A percentile compares a stretch with the other conserved stretches of the same genome.
These are phyloP conservation scores for Calameuta pallipes DNA, from an alignment of 2,888 invertebrate species.

Conservation along the genomic window DNA sequence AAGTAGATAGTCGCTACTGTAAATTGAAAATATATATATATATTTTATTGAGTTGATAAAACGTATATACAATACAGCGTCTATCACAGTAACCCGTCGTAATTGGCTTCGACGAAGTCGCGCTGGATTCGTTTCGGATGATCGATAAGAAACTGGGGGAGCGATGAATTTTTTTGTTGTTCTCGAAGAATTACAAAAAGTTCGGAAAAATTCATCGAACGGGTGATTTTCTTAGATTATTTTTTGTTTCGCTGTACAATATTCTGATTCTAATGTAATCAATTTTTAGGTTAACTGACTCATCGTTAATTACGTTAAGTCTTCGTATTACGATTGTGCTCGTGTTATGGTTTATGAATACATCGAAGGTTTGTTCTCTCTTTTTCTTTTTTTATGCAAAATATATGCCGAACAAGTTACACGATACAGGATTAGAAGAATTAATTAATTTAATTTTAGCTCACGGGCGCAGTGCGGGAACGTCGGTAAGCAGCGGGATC, in stretches of 20 bases:
- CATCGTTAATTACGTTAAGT: neutral
- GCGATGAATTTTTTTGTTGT: neutral
- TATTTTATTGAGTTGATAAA: constrained; percentile 50
- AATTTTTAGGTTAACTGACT: neutral
- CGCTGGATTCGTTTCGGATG: neutral
- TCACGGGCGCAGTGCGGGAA: neutral
- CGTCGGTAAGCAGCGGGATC: neutral
- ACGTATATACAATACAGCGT: constrained; percentile 32
- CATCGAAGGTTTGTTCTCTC: neutral
- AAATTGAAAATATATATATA: constrained; percentile 40
- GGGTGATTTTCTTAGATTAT: neutral
- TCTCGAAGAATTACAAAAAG: neutral
- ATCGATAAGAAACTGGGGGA: neutral
- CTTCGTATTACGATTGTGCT: neutral
- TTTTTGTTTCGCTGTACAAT: neutral
- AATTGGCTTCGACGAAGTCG: neutral
- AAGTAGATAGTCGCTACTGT: constrained; percentile 25
- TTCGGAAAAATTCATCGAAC: neutral
- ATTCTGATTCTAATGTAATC: neutral
- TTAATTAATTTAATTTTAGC: neutral
- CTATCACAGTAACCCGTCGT: constrained; percentile 34
- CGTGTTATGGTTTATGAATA: neutral
- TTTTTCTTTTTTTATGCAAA: neutral
- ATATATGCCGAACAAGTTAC: neutral
- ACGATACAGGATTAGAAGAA: neutral